A percentile compares a stretch with the other conserved stretches of the same genome.
Conservation (phyloP, 1,140 invertebrate species). For the Apis laboriosa region DNA sequence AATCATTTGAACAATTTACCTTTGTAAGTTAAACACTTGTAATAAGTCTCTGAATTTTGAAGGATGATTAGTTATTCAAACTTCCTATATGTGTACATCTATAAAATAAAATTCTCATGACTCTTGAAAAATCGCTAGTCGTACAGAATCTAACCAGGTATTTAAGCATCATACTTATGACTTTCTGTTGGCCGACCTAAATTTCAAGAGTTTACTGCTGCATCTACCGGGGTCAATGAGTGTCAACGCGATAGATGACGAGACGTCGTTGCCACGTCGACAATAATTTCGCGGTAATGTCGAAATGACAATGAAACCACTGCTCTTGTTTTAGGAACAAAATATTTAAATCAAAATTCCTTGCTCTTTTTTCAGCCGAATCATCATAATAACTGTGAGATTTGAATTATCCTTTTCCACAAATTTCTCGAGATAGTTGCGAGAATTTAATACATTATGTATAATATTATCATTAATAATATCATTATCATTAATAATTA, state of each 20-base stretch:
- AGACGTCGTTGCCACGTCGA: slow-evolving; percentile 45
- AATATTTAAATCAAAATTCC: background rate
- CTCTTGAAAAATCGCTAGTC: slow-evolving; percentile 1
- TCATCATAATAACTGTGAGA: background rate
- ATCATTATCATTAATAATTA: background rate
- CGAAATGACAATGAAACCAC: slow-evolving; percentile 34
- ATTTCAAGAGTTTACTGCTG: slow-evolving; percentile 60
- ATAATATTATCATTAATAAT: background rate
- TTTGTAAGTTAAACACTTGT: background rate
- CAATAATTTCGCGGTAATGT: slow-evolving; percentile 51
- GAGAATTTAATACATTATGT: background rate
- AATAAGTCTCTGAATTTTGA: background rate
- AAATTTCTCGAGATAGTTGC: too few relatives aligned
- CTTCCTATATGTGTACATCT: too few relatives aligned
- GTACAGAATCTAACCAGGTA: slow-evolving; percentile 26
- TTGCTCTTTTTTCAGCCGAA: too few relatives aligned
- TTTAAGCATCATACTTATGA: slow-evolving; percentile 34
- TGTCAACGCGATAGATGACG: slow-evolving; percentile 63
- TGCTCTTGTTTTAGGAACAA: slow-evolving; percentile 19
- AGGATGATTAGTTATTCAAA: background rate
- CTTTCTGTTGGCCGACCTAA: slow-evolving; percentile 57
- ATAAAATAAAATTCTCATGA: background rate
- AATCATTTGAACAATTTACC: background rate
- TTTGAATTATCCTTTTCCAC: too few relatives aligned
- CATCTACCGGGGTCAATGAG: slow-evolving; percentile 54